Conservation (phyloP, 2,797 vertebrate genomes). For the Nyctalus aviator region DNA sequence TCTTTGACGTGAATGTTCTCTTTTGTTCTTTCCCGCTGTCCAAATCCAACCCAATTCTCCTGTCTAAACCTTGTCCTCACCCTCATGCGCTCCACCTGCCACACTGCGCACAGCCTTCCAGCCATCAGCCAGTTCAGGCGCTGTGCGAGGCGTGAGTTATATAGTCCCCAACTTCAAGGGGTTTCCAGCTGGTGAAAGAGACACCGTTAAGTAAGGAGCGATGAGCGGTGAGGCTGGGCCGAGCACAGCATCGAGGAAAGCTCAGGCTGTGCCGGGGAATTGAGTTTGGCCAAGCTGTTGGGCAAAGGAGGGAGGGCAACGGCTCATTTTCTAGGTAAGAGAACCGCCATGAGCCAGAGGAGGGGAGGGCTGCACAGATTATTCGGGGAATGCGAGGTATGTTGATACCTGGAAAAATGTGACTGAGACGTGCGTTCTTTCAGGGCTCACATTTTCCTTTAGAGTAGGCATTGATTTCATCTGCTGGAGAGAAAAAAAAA, state of each 20-base stretch:
- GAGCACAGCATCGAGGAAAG: not conserved
- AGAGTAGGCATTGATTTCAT: not conserved
- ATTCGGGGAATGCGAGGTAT: conserved; percentile 32
- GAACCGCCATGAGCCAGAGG: not conserved
- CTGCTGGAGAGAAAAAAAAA: not conserved
- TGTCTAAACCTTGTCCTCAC: no score
- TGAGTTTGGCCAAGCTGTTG: not conserved
- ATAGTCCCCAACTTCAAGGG: not conserved
- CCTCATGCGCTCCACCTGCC: not conserved
- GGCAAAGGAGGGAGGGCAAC: not conserved
- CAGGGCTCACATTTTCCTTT: conserved; percentile 40
- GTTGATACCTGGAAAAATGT: not conserved
- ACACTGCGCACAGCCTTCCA: not conserved
- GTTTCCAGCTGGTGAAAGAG: not conserved
- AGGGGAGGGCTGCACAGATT: not conserved
- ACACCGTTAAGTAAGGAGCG: no score
- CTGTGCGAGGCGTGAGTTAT: not conserved
- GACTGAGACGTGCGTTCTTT: not conserved
- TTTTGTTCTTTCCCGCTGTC: not conserved
- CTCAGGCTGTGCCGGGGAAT: not conserved
- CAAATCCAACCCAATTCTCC: not conserved
- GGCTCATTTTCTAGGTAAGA: not conserved
- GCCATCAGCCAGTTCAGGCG: not conserved
- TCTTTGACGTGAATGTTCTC: not conserved
- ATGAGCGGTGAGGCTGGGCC: not conserved